Percentiles rank a stretch among this genome's conserved stretches.
phyloP scores from a whole-genome alignment of 2,797 vertebrate species.

The Acipenser oxyrinchus region DNA sequence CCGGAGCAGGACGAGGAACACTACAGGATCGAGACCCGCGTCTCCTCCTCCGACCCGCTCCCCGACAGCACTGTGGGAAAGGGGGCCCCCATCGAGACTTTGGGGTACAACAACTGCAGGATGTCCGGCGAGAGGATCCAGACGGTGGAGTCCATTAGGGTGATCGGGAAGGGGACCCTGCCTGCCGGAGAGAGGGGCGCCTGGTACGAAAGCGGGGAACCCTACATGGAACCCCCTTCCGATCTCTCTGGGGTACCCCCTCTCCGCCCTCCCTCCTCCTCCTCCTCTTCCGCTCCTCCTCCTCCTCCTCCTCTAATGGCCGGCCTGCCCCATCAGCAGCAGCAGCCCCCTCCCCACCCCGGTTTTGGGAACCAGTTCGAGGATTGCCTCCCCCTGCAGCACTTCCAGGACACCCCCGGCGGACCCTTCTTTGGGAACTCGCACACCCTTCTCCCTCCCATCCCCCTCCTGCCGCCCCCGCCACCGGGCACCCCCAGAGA shows the following conservation, averaged over 20 bases:
- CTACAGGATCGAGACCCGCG: constrained; percentile 85
- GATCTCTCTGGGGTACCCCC: constrained; percentile 41
- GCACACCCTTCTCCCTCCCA: too few species aligned
- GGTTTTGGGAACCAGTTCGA: constrained; percentile 22
- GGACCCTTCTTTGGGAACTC: too few species aligned
- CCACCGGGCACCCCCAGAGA: constrained; percentile 15
- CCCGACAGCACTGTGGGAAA: constrained; percentile 60
- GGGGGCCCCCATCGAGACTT: constrained; percentile 75
- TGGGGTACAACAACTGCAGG: constrained; percentile 71
- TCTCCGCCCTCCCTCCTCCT: constrained; percentile 41
- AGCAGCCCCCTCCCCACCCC: constrained; percentile 44
- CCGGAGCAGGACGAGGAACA: constrained; percentile 56
- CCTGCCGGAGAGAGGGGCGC: constrained; percentile 47
- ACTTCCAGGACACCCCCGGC: too few species aligned
- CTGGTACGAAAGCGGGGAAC: constrained; percentile 61
- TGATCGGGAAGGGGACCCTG: constrained; percentile 66
- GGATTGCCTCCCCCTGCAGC: too few species aligned
- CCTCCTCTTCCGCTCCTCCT: constrained; percentile 25
- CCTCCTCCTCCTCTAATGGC: constrained; percentile 40
- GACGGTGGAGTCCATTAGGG: constrained; percentile 87
- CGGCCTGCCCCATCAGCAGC: constrained; percentile 36
- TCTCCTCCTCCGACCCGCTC: constrained; percentile 62
- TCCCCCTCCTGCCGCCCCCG: constrained; percentile 7
- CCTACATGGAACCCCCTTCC: constrained; percentile 53
- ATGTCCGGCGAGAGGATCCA: constrained; percentile 84